Conservation (phyloP, 2,888 invertebrate genomes). For the Dicycla oo region DNA sequence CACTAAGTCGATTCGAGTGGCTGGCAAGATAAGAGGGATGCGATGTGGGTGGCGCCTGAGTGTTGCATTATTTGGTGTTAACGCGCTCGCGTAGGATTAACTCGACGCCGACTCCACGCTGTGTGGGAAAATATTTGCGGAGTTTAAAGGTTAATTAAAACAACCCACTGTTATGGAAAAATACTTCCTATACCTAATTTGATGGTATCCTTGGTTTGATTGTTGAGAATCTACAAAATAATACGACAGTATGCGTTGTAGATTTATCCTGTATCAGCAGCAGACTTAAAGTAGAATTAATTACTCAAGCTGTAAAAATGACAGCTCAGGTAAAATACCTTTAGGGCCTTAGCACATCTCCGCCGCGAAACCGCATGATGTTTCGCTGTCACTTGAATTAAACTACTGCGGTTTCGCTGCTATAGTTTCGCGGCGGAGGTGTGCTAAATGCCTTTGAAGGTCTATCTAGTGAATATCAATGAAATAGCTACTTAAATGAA, state of each 20-base stretch:
- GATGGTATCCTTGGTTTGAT: slow-evolving; percentile 4
- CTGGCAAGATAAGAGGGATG: slow-evolving; percentile 68
- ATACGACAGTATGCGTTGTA: not conserved
- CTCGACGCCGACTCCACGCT: slow-evolving; percentile 34
- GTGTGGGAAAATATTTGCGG: slow-evolving; percentile 64
- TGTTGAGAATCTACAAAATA: not conserved
- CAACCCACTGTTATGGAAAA: slow-evolving; percentile 16
- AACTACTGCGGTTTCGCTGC: too few species aligned
- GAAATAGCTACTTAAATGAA: not conserved
- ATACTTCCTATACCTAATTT: slow-evolving; percentile 22
- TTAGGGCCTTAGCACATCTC: too few species aligned
- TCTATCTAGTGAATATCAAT: not conserved
- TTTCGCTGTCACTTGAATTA: too few species aligned
- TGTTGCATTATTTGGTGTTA: slow-evolving; percentile 71
- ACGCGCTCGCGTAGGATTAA: slow-evolving; percentile 66
- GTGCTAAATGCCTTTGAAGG: too few species aligned
- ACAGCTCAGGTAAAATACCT: not conserved
- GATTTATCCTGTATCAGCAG: not conserved
- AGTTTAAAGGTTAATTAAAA: slow-evolving; percentile 44
- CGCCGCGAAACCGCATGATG: too few species aligned
- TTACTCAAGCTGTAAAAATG: not conserved
- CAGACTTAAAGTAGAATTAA: not conserved
- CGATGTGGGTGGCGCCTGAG: slow-evolving; percentile 73
- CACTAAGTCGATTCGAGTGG: slow-evolving; percentile 54
- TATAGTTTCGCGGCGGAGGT: too few species aligned